Evolutionary conservation across 1,140 invertebrate genomes (phyloP).

Genomic region (Zelostemma sp.): DNA sequence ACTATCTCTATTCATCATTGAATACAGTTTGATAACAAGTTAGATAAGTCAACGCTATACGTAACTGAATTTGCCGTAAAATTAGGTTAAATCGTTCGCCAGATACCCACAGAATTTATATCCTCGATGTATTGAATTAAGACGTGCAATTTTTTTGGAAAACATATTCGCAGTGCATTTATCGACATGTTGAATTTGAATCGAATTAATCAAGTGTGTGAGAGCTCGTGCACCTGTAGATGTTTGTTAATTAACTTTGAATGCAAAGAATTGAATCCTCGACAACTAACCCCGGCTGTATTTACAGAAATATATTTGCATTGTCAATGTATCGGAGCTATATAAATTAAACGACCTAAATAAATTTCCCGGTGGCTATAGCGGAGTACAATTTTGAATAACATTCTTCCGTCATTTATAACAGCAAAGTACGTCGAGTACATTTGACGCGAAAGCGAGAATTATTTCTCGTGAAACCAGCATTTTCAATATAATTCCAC

Average conservation of each 20-base stretch:
- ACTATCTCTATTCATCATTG: too few relatives aligned
- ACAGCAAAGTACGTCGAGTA: not conserved
- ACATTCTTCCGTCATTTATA: not conserved
- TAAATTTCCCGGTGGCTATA: too few relatives aligned
- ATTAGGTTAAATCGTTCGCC: too few relatives aligned
- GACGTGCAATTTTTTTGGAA: too few relatives aligned
- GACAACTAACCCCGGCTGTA: slow-evolving; percentile 3
- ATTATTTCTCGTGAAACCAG: not conserved
- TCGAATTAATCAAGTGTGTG: not conserved
- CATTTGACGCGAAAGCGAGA: not conserved
- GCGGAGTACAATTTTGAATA: not conserved
- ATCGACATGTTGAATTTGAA: too few relatives aligned
- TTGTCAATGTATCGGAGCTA: slow-evolving; percentile 14
- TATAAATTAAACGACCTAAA: slow-evolving; percentile 13
- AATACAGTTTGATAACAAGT: too few relatives aligned
- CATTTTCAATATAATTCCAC: not conserved
- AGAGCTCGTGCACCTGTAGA: not conserved
- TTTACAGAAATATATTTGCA: slow-evolving; percentile 30
- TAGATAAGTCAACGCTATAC: too few relatives aligned
- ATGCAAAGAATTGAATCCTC: slow-evolving; percentile 16
- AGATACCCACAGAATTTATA: too few relatives aligned
- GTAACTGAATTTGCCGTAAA: too few relatives aligned
- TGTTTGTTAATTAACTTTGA: not conserved
- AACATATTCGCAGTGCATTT: too few relatives aligned
- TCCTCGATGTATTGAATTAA: too few relatives aligned